Evolutionary conservation across 2,888 invertebrate species (phyloP).

Genomic region (Hololepta plana): DNA sequence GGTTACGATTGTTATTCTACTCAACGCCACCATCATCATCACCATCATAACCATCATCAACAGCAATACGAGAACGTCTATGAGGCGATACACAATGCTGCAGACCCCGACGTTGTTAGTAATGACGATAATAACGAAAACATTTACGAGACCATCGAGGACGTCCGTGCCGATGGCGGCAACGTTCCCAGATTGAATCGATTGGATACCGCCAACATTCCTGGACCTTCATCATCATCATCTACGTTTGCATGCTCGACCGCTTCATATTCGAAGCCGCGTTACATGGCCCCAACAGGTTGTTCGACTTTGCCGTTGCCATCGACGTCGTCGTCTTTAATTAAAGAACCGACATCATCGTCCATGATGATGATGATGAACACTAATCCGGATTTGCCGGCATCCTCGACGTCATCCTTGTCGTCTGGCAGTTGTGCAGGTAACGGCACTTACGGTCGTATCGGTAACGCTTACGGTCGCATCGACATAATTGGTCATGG

Average conservation of each 20-base stretch:
- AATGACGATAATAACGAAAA: conserved; percentile 21
- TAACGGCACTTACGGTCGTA: conserved; percentile 24
- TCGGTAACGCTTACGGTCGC: conserved; percentile 31
- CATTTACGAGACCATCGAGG: conserved; percentile 35
- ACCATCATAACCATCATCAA: conserved; percentile 11
- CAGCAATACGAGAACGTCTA: conserved; percentile 35
- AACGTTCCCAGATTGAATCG: too few relatives aligned
- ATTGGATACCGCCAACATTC: too few relatives aligned
- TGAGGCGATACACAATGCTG: conserved; percentile 29
- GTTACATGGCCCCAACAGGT: too few relatives aligned
- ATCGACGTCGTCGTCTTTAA: too few relatives aligned
- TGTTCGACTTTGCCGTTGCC: too few relatives aligned
- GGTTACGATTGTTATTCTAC: conserved; percentile 23
- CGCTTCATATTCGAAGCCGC: too few relatives aligned
- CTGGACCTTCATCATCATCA: too few relatives aligned
- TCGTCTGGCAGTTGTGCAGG: conserved; percentile 12
- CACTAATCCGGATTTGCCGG: conserved; percentile 7
- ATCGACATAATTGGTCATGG: conserved; percentile 34
- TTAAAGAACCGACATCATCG: conserved; percentile 14
- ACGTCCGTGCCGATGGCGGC: too few relatives aligned
- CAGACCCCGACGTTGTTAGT: conserved; percentile 18
- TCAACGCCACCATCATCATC: conserved; percentile 9
- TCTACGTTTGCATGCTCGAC: too few relatives aligned
- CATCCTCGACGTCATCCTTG: conserved; percentile 9
- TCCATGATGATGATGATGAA: conserved; percentile 5